Evolutionary conservation across 92 coral and sea anemone genomes (phyloP).

Genomic region (Actinostola sp.): DNA sequence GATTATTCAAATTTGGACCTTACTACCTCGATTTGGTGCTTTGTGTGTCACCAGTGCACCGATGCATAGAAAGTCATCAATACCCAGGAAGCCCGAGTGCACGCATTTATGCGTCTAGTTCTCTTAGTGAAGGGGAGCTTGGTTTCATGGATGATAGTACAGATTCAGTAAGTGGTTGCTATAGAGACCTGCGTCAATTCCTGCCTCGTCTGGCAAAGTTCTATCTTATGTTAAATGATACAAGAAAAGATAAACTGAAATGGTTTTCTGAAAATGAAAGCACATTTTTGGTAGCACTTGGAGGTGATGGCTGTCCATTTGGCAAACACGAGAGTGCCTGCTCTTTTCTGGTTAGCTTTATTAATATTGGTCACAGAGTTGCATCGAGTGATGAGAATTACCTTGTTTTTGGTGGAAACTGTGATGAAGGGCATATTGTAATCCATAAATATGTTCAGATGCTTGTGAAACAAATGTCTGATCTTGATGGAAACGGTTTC

Average conservation of each 20-base stretch:
- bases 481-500: slow-evolving; percentile 41
- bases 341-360: slow-evolving; percentile 53
- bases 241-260: slow-evolving; percentile 38
- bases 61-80: too few species aligned
- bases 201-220: slow-evolving; percentile 65
- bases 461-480: slow-evolving; percentile 43
- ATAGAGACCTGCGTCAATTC: slow-evolving; percentile 59
- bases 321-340: slow-evolving; percentile 63
- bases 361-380: slow-evolving; percentile 51
- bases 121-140: slow-evolving; percentile 49
- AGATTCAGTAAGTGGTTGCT: slow-evolving; percentile 47
- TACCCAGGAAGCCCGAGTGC: too few species aligned
- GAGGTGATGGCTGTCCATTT: slow-evolving; percentile 66
- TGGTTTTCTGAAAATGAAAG: slow-evolving; percentile 61
- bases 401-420: slow-evolving; percentile 69
- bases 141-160: slow-evolving; percentile 31
- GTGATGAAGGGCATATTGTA: slow-evolving; percentile 62
- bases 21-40: too few species aligned
- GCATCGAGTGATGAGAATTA: slow-evolving; percentile 57
- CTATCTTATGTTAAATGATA: slow-evolving; percentile 18
- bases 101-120: too few species aligned
- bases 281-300: slow-evolving; percentile 61
- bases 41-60: too few species aligned
- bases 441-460: slow-evolving; percentile 55
- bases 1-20: too few species aligned